These are phyloP conservation scores for Casuarius casuarius DNA, from an alignment of 2,113 vertebrate genomes.

Conservation along the genomic window DNA sequence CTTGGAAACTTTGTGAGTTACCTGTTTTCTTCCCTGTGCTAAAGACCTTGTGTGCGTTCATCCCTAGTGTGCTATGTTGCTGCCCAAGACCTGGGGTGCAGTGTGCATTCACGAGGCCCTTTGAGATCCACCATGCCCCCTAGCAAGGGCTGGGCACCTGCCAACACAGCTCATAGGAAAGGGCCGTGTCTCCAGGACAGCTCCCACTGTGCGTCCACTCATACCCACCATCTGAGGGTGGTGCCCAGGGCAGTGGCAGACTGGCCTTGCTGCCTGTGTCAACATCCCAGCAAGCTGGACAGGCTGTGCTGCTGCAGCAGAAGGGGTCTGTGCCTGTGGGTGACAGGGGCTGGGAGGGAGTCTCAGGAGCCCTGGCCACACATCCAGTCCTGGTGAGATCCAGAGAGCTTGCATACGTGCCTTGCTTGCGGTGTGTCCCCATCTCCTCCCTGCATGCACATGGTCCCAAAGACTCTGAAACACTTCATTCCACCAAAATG, in stretches of 20 bases:
- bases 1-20: slow-evolving; percentile 95
- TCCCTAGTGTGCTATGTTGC: not conserved
- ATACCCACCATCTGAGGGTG: not conserved
- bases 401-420: not conserved
- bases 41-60: accelerated
- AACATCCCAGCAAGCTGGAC: not conserved
- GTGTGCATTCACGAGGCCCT: not conserved
- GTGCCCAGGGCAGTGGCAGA: not conserved
- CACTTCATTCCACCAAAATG: not conserved
- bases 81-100: no score
- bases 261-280: not conserved
- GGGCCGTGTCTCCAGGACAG: not conserved
- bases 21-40: not conserved
- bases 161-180: not conserved
- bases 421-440: not conserved
- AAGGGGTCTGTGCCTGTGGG: not conserved
- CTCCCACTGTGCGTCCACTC: accelerated
- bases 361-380: not conserved
- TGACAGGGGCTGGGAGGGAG: not conserved
- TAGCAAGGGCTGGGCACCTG: not conserved
- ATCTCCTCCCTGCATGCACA: accelerated
- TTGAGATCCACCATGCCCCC: not conserved
- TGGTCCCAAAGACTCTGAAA: not conserved
- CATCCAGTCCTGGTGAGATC: not conserved
- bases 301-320: not conserved